phyloP scores from a whole-genome alignment of 37 sponge, comb jelly and placozoan species.

The Diacarnus erythraeanus region DNA sequence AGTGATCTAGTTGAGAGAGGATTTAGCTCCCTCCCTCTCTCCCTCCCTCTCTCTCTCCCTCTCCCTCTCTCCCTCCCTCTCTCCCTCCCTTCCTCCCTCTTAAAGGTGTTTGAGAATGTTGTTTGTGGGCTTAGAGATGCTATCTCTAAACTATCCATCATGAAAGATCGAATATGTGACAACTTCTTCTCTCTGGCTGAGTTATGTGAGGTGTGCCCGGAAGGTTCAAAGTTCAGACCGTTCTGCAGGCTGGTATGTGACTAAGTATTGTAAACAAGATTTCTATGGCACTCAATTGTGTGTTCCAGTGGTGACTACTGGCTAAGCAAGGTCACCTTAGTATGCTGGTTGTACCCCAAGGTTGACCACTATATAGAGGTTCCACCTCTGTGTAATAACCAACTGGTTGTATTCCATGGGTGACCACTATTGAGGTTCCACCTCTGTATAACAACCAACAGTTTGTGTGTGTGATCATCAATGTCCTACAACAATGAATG shows the following conservation, averaged over 20 bases:
- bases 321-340: neutral
- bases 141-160: neutral
- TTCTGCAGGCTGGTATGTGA: slow-evolving; percentile 59
- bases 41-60: slow-evolving; percentile 5
- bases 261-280: neutral
- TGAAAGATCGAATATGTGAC: slow-evolving; percentile 19
- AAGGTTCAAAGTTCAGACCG: slow-evolving; percentile 39
- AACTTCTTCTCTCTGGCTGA: slow-evolving; percentile 44
- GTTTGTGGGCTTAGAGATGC: slow-evolving; percentile 26
- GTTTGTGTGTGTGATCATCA: slow-evolving; percentile 1
- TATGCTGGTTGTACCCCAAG: neutral
- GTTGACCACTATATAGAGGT: neutral
- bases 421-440: no score
- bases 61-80: neutral
- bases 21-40: neutral
- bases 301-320: neutral
- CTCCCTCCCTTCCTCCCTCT: no score
- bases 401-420: no score
- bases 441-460: no score
- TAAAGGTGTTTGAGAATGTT: slow-evolving; percentile 51
- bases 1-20: neutral
- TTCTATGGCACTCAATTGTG: neutral
- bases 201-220: slow-evolving; percentile 37
- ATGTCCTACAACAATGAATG: neutral
- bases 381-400: no score